Conservation (phyloP, 2,113 vertebrate genomes). For the Hystrix cristata region DNA sequence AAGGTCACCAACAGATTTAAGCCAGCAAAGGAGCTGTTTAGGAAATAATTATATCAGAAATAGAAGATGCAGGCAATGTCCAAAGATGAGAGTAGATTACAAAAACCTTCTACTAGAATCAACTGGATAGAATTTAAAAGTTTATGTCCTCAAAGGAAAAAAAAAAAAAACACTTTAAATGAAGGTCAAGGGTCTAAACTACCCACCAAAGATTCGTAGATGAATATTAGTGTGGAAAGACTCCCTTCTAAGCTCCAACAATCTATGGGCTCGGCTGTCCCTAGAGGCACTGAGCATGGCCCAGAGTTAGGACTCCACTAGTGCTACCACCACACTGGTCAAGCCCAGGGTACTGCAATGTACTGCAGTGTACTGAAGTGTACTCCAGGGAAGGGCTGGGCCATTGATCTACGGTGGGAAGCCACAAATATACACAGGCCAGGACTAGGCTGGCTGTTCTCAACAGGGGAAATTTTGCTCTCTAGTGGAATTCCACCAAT, state of each 20-base stretch:
- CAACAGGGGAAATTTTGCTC: background rate
- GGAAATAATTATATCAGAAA: conserved; percentile 36
- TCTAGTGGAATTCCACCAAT: background rate
- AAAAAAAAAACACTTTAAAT: conserved; percentile 13
- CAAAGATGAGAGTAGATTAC: background rate
- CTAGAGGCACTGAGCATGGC: background rate
- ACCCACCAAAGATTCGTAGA: background rate
- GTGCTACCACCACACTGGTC: background rate
- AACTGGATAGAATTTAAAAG: background rate
- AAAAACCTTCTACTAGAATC: background rate
- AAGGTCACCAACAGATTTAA: conserved; percentile 2
- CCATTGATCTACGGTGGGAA: background rate
- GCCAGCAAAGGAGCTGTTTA: background rate
- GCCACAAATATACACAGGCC: background rate
- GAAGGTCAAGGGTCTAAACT: background rate
- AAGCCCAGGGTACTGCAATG: background rate
- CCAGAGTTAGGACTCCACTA: background rate
- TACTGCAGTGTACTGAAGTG: background rate
- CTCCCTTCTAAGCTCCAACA: conserved; percentile 13
- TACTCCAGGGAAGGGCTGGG: background rate
- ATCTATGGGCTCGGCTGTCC: background rate
- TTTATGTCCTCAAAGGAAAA: background rate
- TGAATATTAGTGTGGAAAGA: background rate
- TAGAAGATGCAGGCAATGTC: background rate
- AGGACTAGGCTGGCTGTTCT: background rate